A percentile compares a stretch with the other conserved stretches of the same genome.
Conservation (phyloP, 2,888 invertebrate genomes). For the Empis stercorea region DNA sequence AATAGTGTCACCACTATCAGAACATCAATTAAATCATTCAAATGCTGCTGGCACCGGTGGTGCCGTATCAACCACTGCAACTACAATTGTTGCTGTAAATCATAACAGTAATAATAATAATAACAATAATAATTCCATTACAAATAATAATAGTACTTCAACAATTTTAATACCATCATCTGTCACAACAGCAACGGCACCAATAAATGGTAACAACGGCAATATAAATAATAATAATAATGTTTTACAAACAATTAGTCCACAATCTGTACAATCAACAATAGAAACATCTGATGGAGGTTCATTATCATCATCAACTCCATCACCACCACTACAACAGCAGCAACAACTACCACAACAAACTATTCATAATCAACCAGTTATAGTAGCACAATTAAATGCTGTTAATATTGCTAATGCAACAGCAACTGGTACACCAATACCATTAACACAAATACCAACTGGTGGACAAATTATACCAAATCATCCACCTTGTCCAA, state of each 20-base stretch:
- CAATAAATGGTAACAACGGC: too few relatives aligned
- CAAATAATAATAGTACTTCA: not conserved
- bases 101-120: not conserved
- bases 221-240: not conserved
- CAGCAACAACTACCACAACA: conserved; percentile 1
- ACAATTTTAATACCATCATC: not conserved
- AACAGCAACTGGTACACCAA: conserved; percentile 5
- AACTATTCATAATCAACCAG: conserved; percentile 3
- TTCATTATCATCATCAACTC: not conserved
- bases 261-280: not conserved
- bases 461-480: not conserved
- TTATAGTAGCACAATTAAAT: conserved; percentile 9
- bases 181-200: conserved; percentile 1
- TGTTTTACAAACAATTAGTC: too few relatives aligned
- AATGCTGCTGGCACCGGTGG: not conserved
- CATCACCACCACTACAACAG: conserved; percentile 3
- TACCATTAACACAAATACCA: not conserved
- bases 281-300: not conserved
- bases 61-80: conserved; percentile 4
- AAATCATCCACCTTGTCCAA: conserved; percentile 24
- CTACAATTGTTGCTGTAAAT: not conserved
- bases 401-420: conserved; percentile 15
- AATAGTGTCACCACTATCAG: conserved; percentile 24
- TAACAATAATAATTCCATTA: not conserved
- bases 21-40: conserved; percentile 16